phyloP scores from a whole-genome alignment of 2,113 vertebrate species.

The Zingel zingel region DNA sequence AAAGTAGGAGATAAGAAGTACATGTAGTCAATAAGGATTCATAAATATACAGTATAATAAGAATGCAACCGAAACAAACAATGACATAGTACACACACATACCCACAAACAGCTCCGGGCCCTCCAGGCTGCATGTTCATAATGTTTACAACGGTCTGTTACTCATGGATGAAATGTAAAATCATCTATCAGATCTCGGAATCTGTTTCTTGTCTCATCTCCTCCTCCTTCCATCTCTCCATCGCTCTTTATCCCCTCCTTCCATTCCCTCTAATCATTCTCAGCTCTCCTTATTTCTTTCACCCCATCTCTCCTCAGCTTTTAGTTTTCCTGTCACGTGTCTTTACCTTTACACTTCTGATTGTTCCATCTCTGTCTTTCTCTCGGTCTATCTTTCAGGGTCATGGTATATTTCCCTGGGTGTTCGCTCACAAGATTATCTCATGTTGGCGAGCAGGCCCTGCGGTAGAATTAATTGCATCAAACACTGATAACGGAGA shows the following conservation, averaged over 20 bases:
- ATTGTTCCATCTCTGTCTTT: conserved; percentile 39
- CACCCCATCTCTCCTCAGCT: neutral
- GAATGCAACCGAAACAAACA: neutral
- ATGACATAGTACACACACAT: neutral
- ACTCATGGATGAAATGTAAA: conserved; percentile 45
- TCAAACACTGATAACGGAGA: conserved; percentile 69
- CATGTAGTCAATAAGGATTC: too few relatives aligned
- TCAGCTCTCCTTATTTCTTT: neutral
- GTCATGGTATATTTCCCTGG: conserved; percentile 72
- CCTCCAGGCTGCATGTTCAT: conserved; percentile 31
- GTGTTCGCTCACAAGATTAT: conserved; percentile 68
- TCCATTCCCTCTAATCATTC: neutral
- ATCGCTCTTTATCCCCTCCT: neutral
- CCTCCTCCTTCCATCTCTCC: neutral
- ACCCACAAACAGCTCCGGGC: neutral
- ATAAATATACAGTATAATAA: neutral
- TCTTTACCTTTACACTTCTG: conserved; percentile 19
- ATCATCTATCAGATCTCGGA: conserved; percentile 19
- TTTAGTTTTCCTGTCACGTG: neutral
- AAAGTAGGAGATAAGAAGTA: neutral
- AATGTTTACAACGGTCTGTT: conserved; percentile 24
- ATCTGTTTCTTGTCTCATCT: conserved; percentile 4
- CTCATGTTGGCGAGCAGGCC: conserved; percentile 65
- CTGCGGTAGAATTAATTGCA: conserved; percentile 71
- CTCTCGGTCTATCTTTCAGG: conserved; percentile 38